phyloP scores from a whole-genome alignment of 1,140 invertebrate species.

The Matsumurasca onukii region DNA sequence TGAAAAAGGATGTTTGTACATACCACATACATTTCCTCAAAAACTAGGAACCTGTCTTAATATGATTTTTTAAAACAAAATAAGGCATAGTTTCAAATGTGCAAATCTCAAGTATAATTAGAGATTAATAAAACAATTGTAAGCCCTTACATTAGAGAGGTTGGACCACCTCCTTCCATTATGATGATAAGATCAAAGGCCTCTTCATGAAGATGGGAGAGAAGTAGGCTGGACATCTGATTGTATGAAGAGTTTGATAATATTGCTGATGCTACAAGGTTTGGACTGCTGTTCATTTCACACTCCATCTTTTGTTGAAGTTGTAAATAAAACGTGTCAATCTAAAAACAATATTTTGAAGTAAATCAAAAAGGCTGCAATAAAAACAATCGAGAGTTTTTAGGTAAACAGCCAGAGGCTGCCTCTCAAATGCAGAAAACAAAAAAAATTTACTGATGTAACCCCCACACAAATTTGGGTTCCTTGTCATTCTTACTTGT shows the following conservation, averaged over 20 bases:
- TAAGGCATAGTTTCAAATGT: too few species aligned
- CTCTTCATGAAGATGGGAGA: constrained; percentile 34
- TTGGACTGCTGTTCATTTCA: not conserved
- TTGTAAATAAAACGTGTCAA: not conserved
- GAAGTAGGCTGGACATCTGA: constrained; percentile 30
- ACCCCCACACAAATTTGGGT: too few species aligned
- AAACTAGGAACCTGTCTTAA: too few species aligned
- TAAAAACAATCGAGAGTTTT: not conserved
- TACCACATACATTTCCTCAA: too few species aligned
- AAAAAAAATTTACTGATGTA: too few species aligned
- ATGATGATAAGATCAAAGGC: constrained; percentile 62
- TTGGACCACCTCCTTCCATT: constrained; percentile 58
- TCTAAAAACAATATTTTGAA: not conserved
- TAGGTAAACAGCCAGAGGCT: not conserved
- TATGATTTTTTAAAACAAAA: too few species aligned
- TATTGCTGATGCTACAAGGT: constrained; percentile 34
- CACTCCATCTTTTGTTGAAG: constrained; percentile 6
- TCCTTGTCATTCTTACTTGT: too few species aligned
- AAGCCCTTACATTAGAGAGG: constrained; percentile 51
- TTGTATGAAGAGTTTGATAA: constrained; percentile 28
- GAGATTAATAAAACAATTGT: constrained; percentile 18
- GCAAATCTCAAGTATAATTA: too few species aligned
- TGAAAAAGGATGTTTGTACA: too few species aligned
- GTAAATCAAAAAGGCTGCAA: not conserved
- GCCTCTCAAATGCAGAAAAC: not conserved